Base-by-base conservation (phyloP, 2,797 vertebrate genomes). In the Leptoclinus maculatus region DNA sequence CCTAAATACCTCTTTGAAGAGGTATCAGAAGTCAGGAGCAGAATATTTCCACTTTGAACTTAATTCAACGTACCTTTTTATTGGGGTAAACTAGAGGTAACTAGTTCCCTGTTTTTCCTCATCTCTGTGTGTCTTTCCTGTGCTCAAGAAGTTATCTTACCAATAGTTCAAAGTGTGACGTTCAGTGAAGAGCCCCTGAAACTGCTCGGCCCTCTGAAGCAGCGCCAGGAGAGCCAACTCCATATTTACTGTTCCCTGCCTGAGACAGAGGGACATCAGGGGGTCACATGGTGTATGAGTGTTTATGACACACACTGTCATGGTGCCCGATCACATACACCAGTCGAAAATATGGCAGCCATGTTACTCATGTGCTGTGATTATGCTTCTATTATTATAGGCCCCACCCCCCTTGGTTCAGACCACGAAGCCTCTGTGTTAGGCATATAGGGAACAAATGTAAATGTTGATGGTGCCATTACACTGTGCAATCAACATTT, bases 231-330 rank as follows among this genome's bases (percentile, higher is more conserved):
- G 36, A 87, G 87, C 83, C 59, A 34, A 63, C 60, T 68, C 71
- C 70, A 74, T 86, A 83, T 86, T 82, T 80, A 82, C 62, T 76
- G 45, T 74, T 71, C 84, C 78, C 39, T 0, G 0, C 41, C n/a
- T 62, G 59, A 60, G 19, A 57, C 29, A 27, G 41, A 51, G 14
- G n/a, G 25, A 58, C 66, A 60, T 56, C 29, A 43, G 34, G 14
- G 66, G 66, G 21, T 67, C 51, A 67, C 38, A 9, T 41, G 38
- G 45, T 67, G 45, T 27, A 49, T 36, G 67, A 65, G 39, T 73
- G 62, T 69, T 72, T 70, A 25, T 74, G 66, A 58, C 41, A 41
- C 63, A 25, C 51, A 62, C 39, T 73, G 13, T 21, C 45, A 41
- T 17, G 0, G 8, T 43, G 2, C 32, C 59, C 11, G 9, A 63